Base-by-base conservation (phyloP, 2,797 vertebrate species). In the Microctenopoma steveboyesi region DNA sequence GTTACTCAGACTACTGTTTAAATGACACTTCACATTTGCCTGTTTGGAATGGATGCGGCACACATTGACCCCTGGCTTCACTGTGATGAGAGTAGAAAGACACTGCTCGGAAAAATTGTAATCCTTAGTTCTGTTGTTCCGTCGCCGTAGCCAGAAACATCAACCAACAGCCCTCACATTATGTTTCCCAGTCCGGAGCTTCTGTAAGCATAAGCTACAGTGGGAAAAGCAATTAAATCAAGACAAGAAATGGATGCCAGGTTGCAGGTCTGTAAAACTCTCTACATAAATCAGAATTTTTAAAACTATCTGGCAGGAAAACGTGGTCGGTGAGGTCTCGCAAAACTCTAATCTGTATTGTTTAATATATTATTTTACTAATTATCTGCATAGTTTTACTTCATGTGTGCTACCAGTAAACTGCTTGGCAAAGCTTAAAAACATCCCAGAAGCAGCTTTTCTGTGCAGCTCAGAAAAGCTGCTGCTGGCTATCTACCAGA, bases 401-500 rank as follows among this genome's bases (percentile, higher is more conserved):
- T 79, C 58, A 81, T 77, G 80, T 85, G 78, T 52, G 45, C 18
- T 54, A 74, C 69, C 68, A 58, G 65, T 68, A 64, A 80, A 81
- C 59, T 40, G 49, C 52, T 70, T 79, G 86, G 78, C 72, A 78
- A 39, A 63, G 52, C 81, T 84, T 85, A 77, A 85, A 78, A 74
- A 54, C 80, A 70, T 78, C 78, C 85, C 81, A 80, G 85, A 39
- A 39, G 37, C 11, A 12, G 37, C 33, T 35, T 39, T 39, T 39
- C 37, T 39, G 37, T 80, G 73, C 46, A 46, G 71, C 83, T 81
- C 69, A 79, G 56, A 76, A 40, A 75, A 78, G 67, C 70, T 63
- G 74, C 82, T 83, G 25, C 77, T 90, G 89, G 86, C 84, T 62
- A 54, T 60, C 51, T 67, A 88, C 85, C 89, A 88, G 78, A 74